These are phyloP conservation scores for Platycnemis pennipes DNA, from an alignment of 2,888 invertebrate species.

Conservation along the genomic window DNA sequence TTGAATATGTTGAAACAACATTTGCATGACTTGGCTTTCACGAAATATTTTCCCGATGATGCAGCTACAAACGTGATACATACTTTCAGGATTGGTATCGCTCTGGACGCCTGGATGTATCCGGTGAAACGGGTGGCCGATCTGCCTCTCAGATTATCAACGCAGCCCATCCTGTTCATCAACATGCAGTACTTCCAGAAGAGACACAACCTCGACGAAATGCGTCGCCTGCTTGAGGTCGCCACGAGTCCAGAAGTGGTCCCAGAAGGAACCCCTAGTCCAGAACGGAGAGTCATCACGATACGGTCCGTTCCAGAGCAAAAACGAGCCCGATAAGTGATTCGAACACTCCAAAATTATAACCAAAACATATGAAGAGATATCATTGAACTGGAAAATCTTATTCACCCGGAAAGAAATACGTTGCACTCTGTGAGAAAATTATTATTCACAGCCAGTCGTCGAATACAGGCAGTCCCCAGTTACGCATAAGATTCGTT, in stretches of 20 bases:
- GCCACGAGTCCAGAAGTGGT: constrained; percentile 72
- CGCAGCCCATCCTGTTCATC: constrained; percentile 81
- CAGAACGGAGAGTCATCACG: constrained; percentile 78
- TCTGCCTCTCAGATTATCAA: constrained; percentile 77
- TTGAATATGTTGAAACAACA: too few relatives aligned
- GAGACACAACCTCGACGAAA: constrained; percentile 79
- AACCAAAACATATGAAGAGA: too few relatives aligned
- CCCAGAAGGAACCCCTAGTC: constrained; percentile 54
- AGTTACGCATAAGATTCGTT: too few relatives aligned
- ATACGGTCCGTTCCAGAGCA: constrained; percentile 76
- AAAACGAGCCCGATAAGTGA: too few relatives aligned
- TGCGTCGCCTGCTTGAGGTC: constrained; percentile 77
- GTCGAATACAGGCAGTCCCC: too few relatives aligned
- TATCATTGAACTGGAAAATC: too few relatives aligned
- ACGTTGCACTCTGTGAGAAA: too few relatives aligned
- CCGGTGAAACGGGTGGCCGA: constrained; percentile 80
- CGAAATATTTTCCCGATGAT: constrained; percentile 64
- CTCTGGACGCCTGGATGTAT: constrained; percentile 84
- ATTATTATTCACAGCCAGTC: too few relatives aligned
- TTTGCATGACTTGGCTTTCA: not conserved
- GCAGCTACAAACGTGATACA: constrained; percentile 65
- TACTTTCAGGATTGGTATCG: constrained; percentile 79
- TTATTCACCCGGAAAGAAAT: too few relatives aligned
- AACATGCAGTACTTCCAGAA: constrained; percentile 83
- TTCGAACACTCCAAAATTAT: too few relatives aligned